Percentiles rank a stretch among this genome's conserved stretches.
phyloP scores from a whole-genome alignment of 2,797 vertebrate species.

The Lacerta agilis region DNA sequence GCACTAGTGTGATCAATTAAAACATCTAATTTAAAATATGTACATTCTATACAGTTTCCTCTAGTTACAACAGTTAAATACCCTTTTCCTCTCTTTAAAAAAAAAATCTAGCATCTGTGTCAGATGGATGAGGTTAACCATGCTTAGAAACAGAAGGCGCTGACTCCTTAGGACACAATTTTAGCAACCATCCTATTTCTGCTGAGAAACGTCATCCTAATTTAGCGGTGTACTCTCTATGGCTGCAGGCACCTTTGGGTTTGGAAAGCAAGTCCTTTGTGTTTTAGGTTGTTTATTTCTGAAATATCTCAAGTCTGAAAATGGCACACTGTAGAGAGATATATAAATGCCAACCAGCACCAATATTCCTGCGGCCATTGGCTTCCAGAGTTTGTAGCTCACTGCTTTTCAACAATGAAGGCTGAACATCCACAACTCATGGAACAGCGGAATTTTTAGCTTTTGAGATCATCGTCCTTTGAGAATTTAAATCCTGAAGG shows the following conservation, averaged over 20 bases:
- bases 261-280: conserved; percentile 12
- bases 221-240: background rate
- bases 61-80: conserved; percentile 47
- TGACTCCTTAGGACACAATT: conserved; percentile 20
- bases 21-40: conserved; percentile 60
- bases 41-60: conserved; percentile 54
- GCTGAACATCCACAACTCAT: background rate
- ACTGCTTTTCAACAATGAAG: background rate
- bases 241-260: background rate
- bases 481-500: conserved; percentile 83
- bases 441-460: conserved; percentile 61
- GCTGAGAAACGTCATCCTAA: conserved; percentile 4
- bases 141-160: conserved; percentile 44
- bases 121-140: conserved; percentile 34
- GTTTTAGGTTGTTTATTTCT: conserved; percentile 26
- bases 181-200: conserved; percentile 49
- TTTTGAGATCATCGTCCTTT: conserved; percentile 71
- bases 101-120: conserved; percentile 39
- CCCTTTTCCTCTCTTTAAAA: conserved; percentile 7
- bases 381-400: conserved; percentile 21
- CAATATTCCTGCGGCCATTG: conserved; percentile 36
- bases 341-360: background rate
- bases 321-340: conserved; percentile 31
- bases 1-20: conserved; percentile 53
- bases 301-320: conserved; percentile 10